Conservation (phyloP, 2,113 vertebrate genomes). For the Pedionomus torquatus region DNA sequence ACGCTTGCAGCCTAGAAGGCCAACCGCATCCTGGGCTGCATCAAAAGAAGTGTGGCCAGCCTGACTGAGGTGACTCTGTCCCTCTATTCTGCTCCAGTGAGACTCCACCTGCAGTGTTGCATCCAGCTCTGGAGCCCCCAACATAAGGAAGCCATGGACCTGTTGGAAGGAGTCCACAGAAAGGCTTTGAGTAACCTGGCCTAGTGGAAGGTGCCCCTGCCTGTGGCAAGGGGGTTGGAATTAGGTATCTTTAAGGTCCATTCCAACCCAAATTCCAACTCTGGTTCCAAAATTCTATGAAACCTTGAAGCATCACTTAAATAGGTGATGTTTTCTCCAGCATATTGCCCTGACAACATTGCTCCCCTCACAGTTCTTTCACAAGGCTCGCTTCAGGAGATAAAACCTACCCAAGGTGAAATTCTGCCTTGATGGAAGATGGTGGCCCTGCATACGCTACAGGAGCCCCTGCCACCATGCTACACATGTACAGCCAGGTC, state of each 20-base stretch:
- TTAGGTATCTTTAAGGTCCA: background rate
- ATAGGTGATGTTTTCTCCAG: background rate
- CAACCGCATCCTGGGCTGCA: background rate
- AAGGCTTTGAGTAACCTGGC: too few relatives aligned
- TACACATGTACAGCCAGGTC: fast-evolving
- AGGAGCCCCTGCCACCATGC: background rate
- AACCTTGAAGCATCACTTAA: background rate
- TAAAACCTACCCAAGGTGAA: fast-evolving
- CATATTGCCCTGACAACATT: background rate
- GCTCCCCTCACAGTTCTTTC: background rate
- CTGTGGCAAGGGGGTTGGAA: background rate
- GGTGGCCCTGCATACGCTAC: fast-evolving
- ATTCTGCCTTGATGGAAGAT: background rate
- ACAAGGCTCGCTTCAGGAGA: background rate
- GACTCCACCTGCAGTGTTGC: too few relatives aligned
- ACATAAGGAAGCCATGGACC: too few relatives aligned
- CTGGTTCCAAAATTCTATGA: background rate
- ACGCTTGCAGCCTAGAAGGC: background rate
- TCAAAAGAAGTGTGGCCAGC: background rate
- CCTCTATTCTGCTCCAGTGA: background rate
- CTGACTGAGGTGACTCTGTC: background rate
- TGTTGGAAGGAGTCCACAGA: too few relatives aligned
- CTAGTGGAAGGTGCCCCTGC: background rate
- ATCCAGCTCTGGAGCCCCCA: too few relatives aligned
- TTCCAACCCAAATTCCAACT: background rate